Conservation (phyloP, 2,888 invertebrate species). For the Hemicrepidius hirtus region DNA sequence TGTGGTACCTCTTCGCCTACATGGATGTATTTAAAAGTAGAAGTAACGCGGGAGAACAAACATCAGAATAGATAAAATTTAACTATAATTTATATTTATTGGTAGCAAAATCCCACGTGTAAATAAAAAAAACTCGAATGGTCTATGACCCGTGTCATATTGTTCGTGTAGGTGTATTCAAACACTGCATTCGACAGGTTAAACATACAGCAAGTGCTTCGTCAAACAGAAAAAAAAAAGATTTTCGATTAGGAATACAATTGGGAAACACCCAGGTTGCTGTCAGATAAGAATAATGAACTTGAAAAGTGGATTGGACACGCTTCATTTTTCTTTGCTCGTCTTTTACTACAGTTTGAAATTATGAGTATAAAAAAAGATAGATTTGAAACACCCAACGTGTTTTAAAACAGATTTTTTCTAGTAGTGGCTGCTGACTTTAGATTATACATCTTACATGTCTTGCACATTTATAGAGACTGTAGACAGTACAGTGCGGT, state of each 20-base stretch:
- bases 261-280: slow-evolving; percentile 20
- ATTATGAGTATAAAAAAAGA: no score
- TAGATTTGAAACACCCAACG: no score
- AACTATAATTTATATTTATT: slow-evolving; percentile 9
- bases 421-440: no score
- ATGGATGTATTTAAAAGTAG: not conserved
- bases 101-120: slow-evolving; percentile 10
- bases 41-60: not conserved
- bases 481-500: no score
- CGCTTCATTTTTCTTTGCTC: no score
- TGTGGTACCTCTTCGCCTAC: not conserved
- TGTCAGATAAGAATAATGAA: slow-evolving; percentile 23
- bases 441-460: no score
- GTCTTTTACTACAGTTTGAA: no score
- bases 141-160: slow-evolving; percentile 1
- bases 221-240: not conserved
- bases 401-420: no score
- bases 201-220: slow-evolving; percentile 14
- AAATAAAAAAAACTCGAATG: slow-evolving; percentile 4
- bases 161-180: not conserved
- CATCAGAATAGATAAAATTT: not conserved
- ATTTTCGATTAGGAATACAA: slow-evolving; percentile 8
- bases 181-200: not conserved
- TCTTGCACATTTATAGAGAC: no score
- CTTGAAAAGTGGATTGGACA: slow-evolving; percentile 1